Evolutionary conservation across 30 jellyfish, hydroid and myxozoan genomes (phyloP).

Genomic region (Sanderia malayensis): DNA sequence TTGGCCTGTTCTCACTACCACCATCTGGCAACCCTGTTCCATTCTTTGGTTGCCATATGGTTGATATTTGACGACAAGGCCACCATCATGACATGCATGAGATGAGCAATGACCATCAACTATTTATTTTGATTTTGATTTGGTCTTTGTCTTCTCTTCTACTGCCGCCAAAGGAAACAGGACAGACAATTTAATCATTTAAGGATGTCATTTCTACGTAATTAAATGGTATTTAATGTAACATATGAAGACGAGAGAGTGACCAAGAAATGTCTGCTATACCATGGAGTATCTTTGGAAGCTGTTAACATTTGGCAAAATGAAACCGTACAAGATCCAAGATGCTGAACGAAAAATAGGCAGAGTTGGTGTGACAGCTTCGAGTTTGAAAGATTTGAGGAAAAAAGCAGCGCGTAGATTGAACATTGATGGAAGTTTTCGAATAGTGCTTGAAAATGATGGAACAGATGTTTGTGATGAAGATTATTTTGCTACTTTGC

Average conservation of each 20-base stretch:
- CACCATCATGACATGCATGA: too few species aligned
- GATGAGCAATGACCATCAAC: too few species aligned
- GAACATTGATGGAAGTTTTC: not conserved
- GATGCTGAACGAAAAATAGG: slow-evolving; percentile 59
- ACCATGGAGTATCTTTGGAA: slow-evolving; percentile 58
- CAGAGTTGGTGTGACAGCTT: slow-evolving; percentile 80
- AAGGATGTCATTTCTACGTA: too few species aligned
- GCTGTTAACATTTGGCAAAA: slow-evolving; percentile 49
- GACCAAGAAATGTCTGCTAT: not conserved
- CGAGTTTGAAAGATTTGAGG: slow-evolving; percentile 59
- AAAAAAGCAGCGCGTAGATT: slow-evolving; percentile 39
- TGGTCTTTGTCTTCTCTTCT: too few species aligned
- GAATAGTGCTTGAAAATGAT: slow-evolving; percentile 74
- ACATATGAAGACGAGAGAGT: not conserved
- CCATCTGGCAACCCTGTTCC: too few species aligned
- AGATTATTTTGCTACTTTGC: slow-evolving; percentile 49
- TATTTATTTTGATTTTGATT: too few species aligned
- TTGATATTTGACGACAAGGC: too few species aligned
- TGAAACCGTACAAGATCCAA: slow-evolving; percentile 83
- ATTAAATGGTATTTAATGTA: too few species aligned
- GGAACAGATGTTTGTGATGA: slow-evolving; percentile 83
- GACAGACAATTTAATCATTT: too few species aligned
- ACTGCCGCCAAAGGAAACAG: too few species aligned
- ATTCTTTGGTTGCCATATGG: too few species aligned
- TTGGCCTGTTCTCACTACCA: too few species aligned